A percentile compares a stretch with the other conserved stretches of the same genome.
Evolutionary conservation across 2,888 invertebrate genomes (phyloP).

Genomic region (Leptothorax acervorum): DNA sequence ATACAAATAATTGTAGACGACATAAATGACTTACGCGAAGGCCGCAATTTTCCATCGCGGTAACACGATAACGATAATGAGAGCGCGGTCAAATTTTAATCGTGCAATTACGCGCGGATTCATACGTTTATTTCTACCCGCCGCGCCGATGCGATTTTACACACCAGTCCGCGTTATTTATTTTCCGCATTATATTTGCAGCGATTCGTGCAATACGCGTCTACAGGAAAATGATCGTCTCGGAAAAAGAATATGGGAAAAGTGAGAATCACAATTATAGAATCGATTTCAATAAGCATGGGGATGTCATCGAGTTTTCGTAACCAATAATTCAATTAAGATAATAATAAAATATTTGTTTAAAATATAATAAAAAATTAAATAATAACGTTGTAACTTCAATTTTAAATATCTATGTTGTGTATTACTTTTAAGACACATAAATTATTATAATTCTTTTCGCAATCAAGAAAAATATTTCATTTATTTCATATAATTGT

Average conservation of each 20-base stretch:
- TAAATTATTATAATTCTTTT: not conserved
- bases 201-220: slow-evolving; percentile 20
- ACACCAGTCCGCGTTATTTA: slow-evolving; percentile 45
- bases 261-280: not conserved
- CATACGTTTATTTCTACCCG: slow-evolving; percentile 55
- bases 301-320: not conserved
- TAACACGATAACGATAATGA: slow-evolving; percentile 57
- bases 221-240: slow-evolving; percentile 3
- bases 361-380: not conserved
- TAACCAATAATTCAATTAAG: not conserved
- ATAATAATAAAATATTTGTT: not conserved
- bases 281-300: not conserved
- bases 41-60: slow-evolving; percentile 57
- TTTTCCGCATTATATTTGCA: slow-evolving; percentile 38
- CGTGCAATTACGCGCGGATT: slow-evolving; percentile 54
- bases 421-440: not conserved
- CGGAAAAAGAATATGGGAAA: not conserved
- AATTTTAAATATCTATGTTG: not conserved
- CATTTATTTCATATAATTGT: not conserved
- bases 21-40: slow-evolving; percentile 56
- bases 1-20: slow-evolving; percentile 57
- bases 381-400: not conserved
- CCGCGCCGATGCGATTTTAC: slow-evolving; percentile 44
- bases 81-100: slow-evolving; percentile 57
- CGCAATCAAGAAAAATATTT: not conserved